These are phyloP conservation scores for Syngnathus rostellatus DNA, from an alignment of 2,797 vertebrate genomes.

Conservation along the genomic window DNA sequence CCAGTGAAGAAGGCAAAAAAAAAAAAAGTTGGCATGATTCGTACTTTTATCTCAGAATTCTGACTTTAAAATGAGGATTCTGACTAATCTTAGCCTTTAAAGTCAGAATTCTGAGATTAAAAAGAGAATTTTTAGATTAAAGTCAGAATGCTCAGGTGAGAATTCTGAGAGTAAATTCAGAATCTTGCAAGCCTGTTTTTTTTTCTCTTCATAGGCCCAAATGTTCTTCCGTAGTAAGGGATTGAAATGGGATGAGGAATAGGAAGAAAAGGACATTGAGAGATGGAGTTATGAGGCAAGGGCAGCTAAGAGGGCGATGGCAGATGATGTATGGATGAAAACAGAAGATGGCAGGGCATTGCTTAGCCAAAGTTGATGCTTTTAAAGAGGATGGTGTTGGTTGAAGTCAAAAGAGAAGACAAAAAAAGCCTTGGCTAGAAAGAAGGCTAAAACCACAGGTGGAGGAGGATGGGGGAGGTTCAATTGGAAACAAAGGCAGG, in stretches of 20 bases:
- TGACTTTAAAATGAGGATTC: too few relatives aligned
- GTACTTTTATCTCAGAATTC: too few relatives aligned
- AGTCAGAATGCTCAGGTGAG: too few relatives aligned
- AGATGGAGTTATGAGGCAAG: not conserved
- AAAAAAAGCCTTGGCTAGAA: not conserved
- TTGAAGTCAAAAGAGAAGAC: not conserved
- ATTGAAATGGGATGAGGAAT: not conserved
- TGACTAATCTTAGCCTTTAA: too few relatives aligned
- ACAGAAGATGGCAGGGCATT: not conserved
- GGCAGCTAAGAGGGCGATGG: not conserved
- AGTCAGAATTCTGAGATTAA: too few relatives aligned
- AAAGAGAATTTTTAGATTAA: too few relatives aligned
- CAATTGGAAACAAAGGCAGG: constrained; percentile 16
- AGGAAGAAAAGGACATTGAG: not conserved
- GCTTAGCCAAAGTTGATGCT: not conserved
- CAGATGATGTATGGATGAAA: not conserved
- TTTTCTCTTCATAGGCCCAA: too few relatives aligned
- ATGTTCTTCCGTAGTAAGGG: not conserved
- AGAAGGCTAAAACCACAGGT: constrained; percentile 8
- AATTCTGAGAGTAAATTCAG: too few relatives aligned
- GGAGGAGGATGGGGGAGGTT: constrained; percentile 1
- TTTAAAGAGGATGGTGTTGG: not conserved
- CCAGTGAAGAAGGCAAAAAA: too few relatives aligned
- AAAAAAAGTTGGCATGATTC: too few relatives aligned
- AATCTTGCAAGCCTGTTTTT: too few relatives aligned